Percentiles rank a stretch among this genome's conserved stretches.
These are phyloP conservation scores for Nemotelus pantherinus DNA, from an alignment of 2,888 invertebrate genomes.

Conservation along the genomic window DNA sequence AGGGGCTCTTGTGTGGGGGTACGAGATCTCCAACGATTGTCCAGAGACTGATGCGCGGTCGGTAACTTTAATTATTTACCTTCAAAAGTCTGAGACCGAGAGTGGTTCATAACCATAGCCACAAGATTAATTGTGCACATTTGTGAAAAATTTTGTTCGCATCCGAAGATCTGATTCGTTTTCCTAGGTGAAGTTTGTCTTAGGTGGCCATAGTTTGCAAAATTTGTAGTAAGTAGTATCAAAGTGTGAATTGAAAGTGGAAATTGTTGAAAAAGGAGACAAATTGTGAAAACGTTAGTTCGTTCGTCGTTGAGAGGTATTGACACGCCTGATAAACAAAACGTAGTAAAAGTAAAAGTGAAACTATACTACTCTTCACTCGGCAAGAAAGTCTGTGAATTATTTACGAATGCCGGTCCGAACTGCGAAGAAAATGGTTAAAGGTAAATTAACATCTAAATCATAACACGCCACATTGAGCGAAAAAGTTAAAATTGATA, in stretches of 20 bases:
- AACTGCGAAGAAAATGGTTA: conserved; percentile 18
- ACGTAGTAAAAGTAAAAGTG: no score
- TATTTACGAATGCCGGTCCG: no score
- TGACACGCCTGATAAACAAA: no score
- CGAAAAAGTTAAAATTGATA: neutral
- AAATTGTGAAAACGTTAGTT: no score
- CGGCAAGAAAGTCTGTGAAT: no score
- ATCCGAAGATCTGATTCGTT: neutral
- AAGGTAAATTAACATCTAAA: conserved; percentile 13
- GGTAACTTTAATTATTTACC: conserved; percentile 1
- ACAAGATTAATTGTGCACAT: conserved; percentile 21
- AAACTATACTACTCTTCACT: no score
- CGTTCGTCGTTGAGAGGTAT: no score
- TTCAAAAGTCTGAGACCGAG: neutral
- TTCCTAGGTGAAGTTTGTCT: no score
- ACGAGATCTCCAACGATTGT: neutral
- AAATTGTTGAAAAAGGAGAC: no score
- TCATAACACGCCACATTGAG: neutral
- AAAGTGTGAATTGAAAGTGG: no score
- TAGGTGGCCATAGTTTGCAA: no score
- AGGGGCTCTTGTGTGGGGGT: conserved; percentile 29
- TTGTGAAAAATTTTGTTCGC: conserved; percentile 23
- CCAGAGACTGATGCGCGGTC: conserved; percentile 5
- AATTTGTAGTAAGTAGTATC: no score
- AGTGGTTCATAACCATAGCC: neutral